Percentiles rank a stretch among this genome's conserved stretches.
phyloP scores from a whole-genome alignment of 2,797 vertebrate species.

The Triplophysa yarkandensis region DNA sequence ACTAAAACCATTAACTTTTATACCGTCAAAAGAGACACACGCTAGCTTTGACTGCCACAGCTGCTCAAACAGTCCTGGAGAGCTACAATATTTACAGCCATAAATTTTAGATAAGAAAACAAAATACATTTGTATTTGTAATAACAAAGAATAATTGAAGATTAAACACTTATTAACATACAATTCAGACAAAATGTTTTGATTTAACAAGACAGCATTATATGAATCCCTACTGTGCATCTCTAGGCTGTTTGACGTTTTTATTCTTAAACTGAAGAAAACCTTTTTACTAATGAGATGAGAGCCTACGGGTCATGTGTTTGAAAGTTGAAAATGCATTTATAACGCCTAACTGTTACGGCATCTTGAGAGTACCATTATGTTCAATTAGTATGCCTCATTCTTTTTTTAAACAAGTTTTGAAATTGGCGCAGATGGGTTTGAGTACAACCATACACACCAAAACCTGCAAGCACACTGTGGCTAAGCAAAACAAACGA shows the following conservation, averaged over 20 bases:
- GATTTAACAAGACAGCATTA: no score
- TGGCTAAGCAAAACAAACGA: no score
- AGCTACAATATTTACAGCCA: background rate
- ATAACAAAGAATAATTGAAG: background rate
- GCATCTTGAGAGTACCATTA: no score
- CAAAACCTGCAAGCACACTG: no score
- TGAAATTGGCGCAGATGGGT: no score
- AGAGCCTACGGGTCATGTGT: background rate
- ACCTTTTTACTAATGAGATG: background rate
- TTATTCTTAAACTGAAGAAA: background rate
- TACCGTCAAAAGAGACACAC: background rate
- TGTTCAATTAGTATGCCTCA: no score
- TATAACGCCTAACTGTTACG: no score
- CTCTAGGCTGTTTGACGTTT: background rate
- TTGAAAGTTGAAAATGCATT: no score
- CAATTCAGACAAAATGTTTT: no score
- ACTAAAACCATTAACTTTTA: conserved; percentile 6
- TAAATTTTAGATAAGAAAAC: background rate
- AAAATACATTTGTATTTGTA: background rate
- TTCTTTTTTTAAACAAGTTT: no score
- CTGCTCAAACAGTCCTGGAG: background rate
- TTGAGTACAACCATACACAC: no score
- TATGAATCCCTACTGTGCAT: no score
- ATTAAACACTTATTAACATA: background rate
- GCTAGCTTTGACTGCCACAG: background rate